Evolutionary conservation across 2,888 invertebrate genomes (phyloP), one percentile per base, ranked within the genome.

Genomic region (Caenorhabditis sulstoni): DNA sequence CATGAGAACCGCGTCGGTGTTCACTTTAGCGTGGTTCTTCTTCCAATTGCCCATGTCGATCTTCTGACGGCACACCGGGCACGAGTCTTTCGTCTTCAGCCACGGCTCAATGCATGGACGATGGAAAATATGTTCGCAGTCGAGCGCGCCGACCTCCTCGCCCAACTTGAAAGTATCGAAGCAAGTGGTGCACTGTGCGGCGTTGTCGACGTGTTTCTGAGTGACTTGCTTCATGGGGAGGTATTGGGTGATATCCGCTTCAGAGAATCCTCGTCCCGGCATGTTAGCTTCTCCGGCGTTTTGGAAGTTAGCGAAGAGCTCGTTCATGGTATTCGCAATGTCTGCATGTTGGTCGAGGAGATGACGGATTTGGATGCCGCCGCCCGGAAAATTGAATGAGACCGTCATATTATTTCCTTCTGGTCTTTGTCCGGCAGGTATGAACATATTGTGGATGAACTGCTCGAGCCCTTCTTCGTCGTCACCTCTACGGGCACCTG

Each of bases 91-190:
- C 0, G 67, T 80, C 3, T 58, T 59, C 9, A 85, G 64, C 85
- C 85, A 85, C 12, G 85, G 85, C 47, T 81, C 82, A 18, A 85
- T 78, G 57, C 85, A 85, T 29, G 81, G 78, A 22, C 73, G 67
- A 65, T 85, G 85, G 75, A 85, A 85, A 12, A 85, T 82, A 64
- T 85, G 85, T 14, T 68, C 64, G 50, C 85, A 85, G 52, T 77
- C 76, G 41, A 85, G 78, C 1, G 59, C 59, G 5, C 79, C 81
- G 23, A 84, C 85, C 7, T 73, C 55, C 39, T 84, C 85, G 41
- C 81, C 81, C 18, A 81, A 44, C 12, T 71, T 77, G 78, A 83
- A 86, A 0, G 68, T 79, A 20, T 85, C 86, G 55, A 86, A 83
- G 70, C 86, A 86, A 4, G 84, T 85, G 12, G 84, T 79, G 67